Percentiles rank a stretch among this genome's conserved stretches.
phyloP scores from a whole-genome alignment of 2,797 vertebrate species.

The Limnodromus scolopaceus region DNA sequence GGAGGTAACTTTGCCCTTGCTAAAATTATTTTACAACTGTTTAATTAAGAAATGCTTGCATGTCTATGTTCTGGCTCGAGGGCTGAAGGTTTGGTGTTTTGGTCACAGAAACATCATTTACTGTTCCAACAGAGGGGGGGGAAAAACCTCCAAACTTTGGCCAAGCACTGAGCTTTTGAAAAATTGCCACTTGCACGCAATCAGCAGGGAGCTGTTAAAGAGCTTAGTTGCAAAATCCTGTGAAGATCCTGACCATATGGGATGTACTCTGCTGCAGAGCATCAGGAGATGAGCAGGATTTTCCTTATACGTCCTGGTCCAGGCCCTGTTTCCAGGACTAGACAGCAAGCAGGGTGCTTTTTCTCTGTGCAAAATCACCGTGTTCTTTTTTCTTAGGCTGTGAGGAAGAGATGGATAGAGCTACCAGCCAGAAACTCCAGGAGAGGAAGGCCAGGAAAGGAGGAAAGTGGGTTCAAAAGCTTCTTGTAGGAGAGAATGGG shows the following conservation, averaged over 20 bases:
- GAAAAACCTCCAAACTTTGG: not conserved
- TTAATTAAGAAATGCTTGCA: slow-evolving; percentile 25
- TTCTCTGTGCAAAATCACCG: not conserved
- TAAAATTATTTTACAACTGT: slow-evolving; percentile 9
- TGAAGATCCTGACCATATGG: slow-evolving; percentile 59
- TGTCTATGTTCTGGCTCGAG: not conserved
- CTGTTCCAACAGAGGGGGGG: not conserved
- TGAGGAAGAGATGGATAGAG: not conserved
- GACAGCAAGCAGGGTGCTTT: not conserved
- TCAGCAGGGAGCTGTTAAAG: slow-evolving; percentile 52
- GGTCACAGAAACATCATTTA: slow-evolving; percentile 31
- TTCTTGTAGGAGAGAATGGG: not conserved
- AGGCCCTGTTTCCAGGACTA: not conserved
- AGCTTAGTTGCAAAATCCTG: slow-evolving; percentile 51
- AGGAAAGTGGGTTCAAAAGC: not conserved
- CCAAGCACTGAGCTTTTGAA: slow-evolving; percentile 38
- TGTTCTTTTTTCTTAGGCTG: not conserved
- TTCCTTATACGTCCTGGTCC: not conserved
- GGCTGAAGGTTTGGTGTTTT: slow-evolving; percentile 23
- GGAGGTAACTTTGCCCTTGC: not conserved
- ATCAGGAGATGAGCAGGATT: not conserved
- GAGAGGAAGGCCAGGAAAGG: not conserved
- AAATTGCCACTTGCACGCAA: slow-evolving; percentile 52
- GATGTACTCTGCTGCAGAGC: not conserved
- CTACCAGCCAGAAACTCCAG: not conserved